These are phyloP conservation scores for Rhyzopertha dominica DNA, from an alignment of 1,140 invertebrate species.

Conservation along the genomic window DNA sequence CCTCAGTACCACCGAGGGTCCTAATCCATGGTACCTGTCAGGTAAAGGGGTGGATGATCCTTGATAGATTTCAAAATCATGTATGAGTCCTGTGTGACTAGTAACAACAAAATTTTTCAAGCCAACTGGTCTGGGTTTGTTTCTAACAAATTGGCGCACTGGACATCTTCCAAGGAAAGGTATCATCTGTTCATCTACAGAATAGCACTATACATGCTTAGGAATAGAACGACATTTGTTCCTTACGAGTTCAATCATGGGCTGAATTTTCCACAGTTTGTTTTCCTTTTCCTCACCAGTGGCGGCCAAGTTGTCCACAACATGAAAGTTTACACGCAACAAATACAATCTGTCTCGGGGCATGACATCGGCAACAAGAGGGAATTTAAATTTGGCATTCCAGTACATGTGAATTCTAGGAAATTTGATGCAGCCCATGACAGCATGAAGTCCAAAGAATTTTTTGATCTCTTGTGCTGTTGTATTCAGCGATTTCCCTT, in stretches of 20 bases:
- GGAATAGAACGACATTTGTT: too few relatives aligned
- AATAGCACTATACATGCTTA: too few relatives aligned
- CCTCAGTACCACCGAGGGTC: slow-evolving; percentile 18
- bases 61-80: slow-evolving; percentile 32
- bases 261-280: slow-evolving; percentile 15
- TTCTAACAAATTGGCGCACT: slow-evolving; percentile 22
- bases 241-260: too few relatives aligned
- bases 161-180: slow-evolving; percentile 24
- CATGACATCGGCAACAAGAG: slow-evolving; percentile 12
- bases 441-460: slow-evolving; percentile 13
- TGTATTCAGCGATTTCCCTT: too few relatives aligned
- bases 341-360: slow-evolving; percentile 10
- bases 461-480: slow-evolving; percentile 2
- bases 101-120: slow-evolving; percentile 29
- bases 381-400: slow-evolving; percentile 16
- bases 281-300: slow-evolving; percentile 10
- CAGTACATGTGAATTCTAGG: slow-evolving; percentile 15
- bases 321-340: slow-evolving; percentile 13
- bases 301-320: slow-evolving; percentile 10
- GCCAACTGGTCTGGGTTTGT: slow-evolving; percentile 29
- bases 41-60: slow-evolving; percentile 14
- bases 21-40: slow-evolving; percentile 16
- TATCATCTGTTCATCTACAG: slow-evolving; percentile 34
- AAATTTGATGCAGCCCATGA: slow-evolving; percentile 12
- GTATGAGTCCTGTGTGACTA: slow-evolving; percentile 17